A percentile compares a stretch with the other conserved stretches of the same genome.
Conservation (phyloP, 2,888 invertebrate species). For the Diplolepis rosae region DNA sequence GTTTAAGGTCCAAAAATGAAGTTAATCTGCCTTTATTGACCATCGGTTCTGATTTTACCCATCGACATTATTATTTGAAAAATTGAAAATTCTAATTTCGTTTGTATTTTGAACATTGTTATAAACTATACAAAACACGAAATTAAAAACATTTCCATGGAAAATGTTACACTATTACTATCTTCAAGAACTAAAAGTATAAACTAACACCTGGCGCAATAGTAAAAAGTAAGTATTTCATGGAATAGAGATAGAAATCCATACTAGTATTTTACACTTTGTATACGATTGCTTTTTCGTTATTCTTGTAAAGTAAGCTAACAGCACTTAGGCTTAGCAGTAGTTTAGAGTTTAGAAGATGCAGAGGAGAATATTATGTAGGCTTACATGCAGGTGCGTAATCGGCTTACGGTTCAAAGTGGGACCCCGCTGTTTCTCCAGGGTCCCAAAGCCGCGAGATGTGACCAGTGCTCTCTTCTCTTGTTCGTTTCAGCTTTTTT, state of each 20-base stretch:
- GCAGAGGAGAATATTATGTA: conserved; percentile 43
- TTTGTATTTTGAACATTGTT: no score
- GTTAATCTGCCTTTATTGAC: no score
- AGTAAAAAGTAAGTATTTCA: background rate
- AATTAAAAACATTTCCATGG: no score
- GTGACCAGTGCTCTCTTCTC: conserved; percentile 45
- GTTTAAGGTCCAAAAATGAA: no score
- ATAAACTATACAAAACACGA: no score
- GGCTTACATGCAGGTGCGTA: conserved; percentile 56
- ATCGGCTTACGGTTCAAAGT: conserved; percentile 55
- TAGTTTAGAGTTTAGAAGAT: conserved; percentile 23
- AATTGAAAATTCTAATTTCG: no score
- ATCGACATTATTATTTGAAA: no score
- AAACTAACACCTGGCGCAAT: background rate
- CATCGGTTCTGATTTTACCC: no score
- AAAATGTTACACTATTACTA: no score
- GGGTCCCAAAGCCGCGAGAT: conserved; percentile 40
- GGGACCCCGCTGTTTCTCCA: conserved; percentile 32
- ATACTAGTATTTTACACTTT: conserved; percentile 18
- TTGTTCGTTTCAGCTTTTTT: conserved; percentile 30
- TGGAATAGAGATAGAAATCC: background rate
- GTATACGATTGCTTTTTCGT: conserved; percentile 11
- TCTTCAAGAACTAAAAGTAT: no score
- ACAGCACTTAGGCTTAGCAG: conserved; percentile 16
- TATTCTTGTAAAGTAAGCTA: conserved; percentile 3